Evolutionary conservation across 2,888 invertebrate genomes (phyloP).

Genomic region (Phorcus lineatus): DNA sequence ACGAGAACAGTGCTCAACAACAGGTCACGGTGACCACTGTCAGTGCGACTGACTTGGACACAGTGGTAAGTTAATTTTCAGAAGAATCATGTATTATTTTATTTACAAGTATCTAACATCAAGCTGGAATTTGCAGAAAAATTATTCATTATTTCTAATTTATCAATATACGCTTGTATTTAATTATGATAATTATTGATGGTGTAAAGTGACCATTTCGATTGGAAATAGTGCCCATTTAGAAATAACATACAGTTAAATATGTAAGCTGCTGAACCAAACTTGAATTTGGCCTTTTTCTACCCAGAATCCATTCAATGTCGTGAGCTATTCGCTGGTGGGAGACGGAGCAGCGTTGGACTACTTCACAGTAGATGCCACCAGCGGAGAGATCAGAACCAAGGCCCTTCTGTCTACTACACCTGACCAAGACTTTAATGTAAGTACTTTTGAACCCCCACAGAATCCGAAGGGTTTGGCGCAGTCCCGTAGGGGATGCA

Average conservation of each 20-base stretch:
- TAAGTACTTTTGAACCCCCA: not conserved
- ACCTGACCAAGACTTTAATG: not conserved
- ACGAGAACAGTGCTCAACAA: slow-evolving; percentile 35
- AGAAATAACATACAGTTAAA: no score
- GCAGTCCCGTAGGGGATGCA: no score
- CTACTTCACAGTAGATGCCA: slow-evolving; percentile 34
- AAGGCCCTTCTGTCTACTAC: not conserved
- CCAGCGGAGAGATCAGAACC: slow-evolving; percentile 16
- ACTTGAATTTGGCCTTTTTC: slow-evolving; percentile 23
- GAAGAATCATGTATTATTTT: no score
- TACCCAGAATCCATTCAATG: slow-evolving; percentile 37
- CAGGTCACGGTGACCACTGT: slow-evolving; percentile 41
- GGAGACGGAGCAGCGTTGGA: slow-evolving; percentile 40
- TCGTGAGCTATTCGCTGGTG: slow-evolving; percentile 39
- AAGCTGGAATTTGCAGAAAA: no score
- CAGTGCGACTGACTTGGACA: slow-evolving; percentile 52
- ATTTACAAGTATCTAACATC: no score
- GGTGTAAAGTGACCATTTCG: no score
- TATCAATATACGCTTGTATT: no score
- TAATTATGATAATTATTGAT: no score
- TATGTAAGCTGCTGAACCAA: no score
- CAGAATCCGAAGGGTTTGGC: no score
- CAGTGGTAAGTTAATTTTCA: slow-evolving; percentile 38
- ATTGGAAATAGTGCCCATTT: no score
- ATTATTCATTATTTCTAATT: no score